Conservation (phyloP, 2,888 invertebrate species). For the Trisateles emortualis region DNA sequence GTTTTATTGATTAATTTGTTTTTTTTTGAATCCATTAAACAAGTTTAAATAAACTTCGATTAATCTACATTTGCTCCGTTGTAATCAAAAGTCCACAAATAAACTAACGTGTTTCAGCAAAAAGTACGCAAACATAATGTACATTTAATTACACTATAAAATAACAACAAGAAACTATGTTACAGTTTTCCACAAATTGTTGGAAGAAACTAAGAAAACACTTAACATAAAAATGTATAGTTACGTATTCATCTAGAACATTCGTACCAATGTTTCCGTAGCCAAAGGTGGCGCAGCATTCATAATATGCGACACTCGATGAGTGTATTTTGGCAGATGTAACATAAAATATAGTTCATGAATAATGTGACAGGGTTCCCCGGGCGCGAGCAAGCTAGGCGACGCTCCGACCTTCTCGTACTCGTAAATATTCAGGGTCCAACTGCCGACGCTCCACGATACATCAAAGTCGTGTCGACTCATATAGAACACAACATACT, state of each 20-base stretch:
- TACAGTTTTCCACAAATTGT: background rate
- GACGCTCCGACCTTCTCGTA: slow-evolving; percentile 51
- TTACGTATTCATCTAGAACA: slow-evolving; percentile 7
- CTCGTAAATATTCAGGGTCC: slow-evolving; percentile 81
- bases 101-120: background rate
- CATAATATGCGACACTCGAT: slow-evolving; percentile 39
- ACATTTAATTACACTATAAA: background rate
- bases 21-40: too few relatives aligned
- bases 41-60: too few relatives aligned
- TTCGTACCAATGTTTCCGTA: slow-evolving; percentile 19
- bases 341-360: slow-evolving; percentile 66
- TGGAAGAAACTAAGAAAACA: background rate
- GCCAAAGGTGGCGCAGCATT: slow-evolving; percentile 31
- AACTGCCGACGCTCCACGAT: slow-evolving; percentile 67
- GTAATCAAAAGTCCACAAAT: background rate
- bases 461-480: slow-evolving; percentile 75
- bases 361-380: slow-evolving; percentile 72
- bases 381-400: slow-evolving; percentile 36
- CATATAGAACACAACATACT: slow-evolving; percentile 53
- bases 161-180: background rate
- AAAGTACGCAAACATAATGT: too few relatives aligned
- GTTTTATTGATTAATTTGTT: too few relatives aligned
- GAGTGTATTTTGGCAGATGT: slow-evolving; percentile 62
- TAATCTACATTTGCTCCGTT: background rate
- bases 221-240: background rate